Base-by-base conservation (phyloP, 2,888 invertebrate genomes). In the Plebejus melissa region DNA sequence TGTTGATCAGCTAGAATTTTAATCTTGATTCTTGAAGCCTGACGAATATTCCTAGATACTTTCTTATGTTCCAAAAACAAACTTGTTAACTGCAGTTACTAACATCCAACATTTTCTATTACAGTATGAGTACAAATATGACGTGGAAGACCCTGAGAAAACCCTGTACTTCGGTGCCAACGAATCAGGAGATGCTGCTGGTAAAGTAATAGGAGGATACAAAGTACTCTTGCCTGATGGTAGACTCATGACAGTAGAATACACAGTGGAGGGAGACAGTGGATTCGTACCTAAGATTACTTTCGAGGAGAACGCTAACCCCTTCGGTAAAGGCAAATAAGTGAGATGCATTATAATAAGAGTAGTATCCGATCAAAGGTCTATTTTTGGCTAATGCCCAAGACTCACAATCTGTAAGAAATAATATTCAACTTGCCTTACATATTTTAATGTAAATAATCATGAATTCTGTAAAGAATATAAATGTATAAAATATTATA, bases 111-210 rank as follows among this genome's bases (percentile, higher is more conserved):
- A 50, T 41, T 58, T 79, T 79, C 80, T 78, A 76, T 81, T 82
- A 88, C 77, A 96, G 96, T 96, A 96, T 83, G 95, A 96, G 86
- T 96, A 95, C 88, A 94, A 96, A 87, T 96, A 96, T 87, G 96
- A 96, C 87, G 96, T 96, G 41, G 96, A 96, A 84, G 96, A 96
- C 84, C 94, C 95, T 80, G 95, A 95, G 81, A 95, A 95, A 80
- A 92, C 94, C 76, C 94, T 95, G 71, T 96, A 94, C 89, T 96
- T 95, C 86, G 96, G 96, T 11, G 95, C 96, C 78, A 95, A 95
- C 81, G 96, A 96, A 89, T 87, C 90, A 50, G 96, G 95, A 2
- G 96, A 96, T 81, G 94, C 94, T 4, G 90, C 93, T 80, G 96
- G 96, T 79, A 94, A 95, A 80, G 94, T 95, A 72, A 90, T 94